Percentiles rank a stretch among this genome's conserved stretches.
These are phyloP conservation scores for Neotragus moschatus DNA, from an alignment of 2,113 vertebrate species.

Conservation along the genomic window DNA sequence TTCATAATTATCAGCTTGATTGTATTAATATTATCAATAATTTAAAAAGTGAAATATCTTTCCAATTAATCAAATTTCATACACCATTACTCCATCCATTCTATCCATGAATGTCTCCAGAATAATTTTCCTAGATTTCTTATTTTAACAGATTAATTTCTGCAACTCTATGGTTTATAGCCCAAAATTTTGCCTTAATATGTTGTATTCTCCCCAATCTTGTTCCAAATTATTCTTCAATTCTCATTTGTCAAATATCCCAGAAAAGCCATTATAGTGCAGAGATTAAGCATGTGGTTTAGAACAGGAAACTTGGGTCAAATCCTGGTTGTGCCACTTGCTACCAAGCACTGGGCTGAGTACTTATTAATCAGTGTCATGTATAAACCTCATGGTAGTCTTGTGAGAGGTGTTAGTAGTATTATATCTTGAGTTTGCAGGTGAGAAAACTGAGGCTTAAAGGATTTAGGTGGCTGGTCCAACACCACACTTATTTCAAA, in stretches of 20 bases:
- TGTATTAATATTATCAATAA: not conserved
- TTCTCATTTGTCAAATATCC: not conserved
- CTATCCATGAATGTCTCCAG: not conserved
- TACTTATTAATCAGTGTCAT: not conserved
- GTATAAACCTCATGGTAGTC: not conserved
- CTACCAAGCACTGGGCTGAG: not conserved
- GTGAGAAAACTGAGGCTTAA: not conserved
- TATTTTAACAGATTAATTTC: constrained; percentile 15
- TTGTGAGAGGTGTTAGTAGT: not conserved
- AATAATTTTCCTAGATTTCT: constrained; percentile 24
- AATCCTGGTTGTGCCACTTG: not conserved
- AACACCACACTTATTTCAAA: not conserved
- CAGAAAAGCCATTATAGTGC: not conserved
- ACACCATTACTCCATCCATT: not conserved
- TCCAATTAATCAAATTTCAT: not conserved
- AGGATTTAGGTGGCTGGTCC: not conserved
- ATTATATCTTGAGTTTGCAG: not conserved
- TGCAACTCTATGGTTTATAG: not conserved
- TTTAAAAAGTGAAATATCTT: not conserved
- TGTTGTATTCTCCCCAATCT: not conserved
- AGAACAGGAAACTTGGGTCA: not conserved
- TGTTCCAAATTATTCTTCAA: not conserved
- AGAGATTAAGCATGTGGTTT: not conserved
- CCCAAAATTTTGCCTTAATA: not conserved
- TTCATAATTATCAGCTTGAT: constrained; percentile 10